phyloP scores from a whole-genome alignment of 2,797 vertebrate species.

The Alca torda region DNA sequence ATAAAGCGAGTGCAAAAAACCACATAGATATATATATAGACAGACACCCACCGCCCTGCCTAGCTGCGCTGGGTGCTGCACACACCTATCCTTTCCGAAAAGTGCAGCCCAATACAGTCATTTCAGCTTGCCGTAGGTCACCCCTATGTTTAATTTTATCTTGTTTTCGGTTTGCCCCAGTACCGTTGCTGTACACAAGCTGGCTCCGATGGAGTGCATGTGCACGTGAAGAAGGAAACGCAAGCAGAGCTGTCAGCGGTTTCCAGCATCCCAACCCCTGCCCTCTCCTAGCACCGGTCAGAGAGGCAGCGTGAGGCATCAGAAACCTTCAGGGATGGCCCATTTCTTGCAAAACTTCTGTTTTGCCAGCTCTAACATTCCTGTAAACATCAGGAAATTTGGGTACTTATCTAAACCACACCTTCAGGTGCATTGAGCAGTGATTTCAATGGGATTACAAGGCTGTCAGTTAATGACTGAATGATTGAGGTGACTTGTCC shows the following conservation, averaged over 20 bases:
- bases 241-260: background rate
- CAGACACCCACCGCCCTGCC: background rate
- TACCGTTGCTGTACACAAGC: accelerated
- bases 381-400: background rate
- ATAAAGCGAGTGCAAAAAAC: accelerated
- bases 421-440: background rate
- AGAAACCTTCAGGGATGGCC: background rate
- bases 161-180: background rate
- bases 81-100: background rate
- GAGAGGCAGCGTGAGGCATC: background rate
- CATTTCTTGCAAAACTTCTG: background rate
- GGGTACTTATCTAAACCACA: background rate
- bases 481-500: background rate
- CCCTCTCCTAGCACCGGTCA: background rate
- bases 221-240: background rate
- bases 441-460: background rate
- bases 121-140: background rate
- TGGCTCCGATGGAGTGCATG: accelerated
- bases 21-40: accelerated
- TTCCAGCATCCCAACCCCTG: background rate
- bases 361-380: background rate
- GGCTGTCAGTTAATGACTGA: background rate
- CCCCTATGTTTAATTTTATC: background rate
- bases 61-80: background rate
- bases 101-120: background rate